Percentiles rank a stretch among this genome's conserved stretches.
Evolutionary conservation across 1,140 invertebrate genomes (phyloP).

Genomic region (Ceratosolen solmsi): DNA sequence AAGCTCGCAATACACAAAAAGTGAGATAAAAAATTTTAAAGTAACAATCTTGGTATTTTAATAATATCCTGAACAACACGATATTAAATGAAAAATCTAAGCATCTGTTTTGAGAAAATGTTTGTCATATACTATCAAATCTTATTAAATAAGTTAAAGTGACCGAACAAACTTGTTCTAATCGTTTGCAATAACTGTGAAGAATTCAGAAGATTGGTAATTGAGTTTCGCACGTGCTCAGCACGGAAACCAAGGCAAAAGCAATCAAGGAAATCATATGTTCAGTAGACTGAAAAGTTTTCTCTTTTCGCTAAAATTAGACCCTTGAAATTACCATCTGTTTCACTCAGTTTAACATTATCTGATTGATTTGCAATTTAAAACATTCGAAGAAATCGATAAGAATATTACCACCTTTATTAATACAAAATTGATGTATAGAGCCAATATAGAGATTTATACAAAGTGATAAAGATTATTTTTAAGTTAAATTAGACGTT

Average conservation of each 20-base stretch:
- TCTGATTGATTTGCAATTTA: not conserved
- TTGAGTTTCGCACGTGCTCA: slow-evolving; percentile 16
- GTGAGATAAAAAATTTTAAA: no score
- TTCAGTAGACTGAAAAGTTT: slow-evolving; percentile 16
- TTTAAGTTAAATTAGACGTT: not conserved
- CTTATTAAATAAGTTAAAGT: slow-evolving; percentile 3
- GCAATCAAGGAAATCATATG: slow-evolving; percentile 18
- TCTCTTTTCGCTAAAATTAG: not conserved
- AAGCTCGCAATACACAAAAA: no score
- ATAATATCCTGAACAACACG: no score
- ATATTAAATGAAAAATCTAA: no score
- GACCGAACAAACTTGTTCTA: not conserved
- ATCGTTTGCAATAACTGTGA: slow-evolving; percentile 2
- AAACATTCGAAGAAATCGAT: not conserved
- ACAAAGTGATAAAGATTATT: not conserved
- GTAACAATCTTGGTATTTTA: no score
- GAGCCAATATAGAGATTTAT: not conserved
- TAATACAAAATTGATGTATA: not conserved
- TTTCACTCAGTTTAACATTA: not conserved
- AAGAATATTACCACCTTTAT: not conserved
- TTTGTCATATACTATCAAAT: not conserved
- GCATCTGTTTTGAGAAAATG: no score
- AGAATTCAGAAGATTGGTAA: slow-evolving; percentile 7
- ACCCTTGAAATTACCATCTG: not conserved
- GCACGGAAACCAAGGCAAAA: not conserved